Evolutionary conservation across 2,888 invertebrate genomes (phyloP).

Genomic region (Lymantria monacha): DNA sequence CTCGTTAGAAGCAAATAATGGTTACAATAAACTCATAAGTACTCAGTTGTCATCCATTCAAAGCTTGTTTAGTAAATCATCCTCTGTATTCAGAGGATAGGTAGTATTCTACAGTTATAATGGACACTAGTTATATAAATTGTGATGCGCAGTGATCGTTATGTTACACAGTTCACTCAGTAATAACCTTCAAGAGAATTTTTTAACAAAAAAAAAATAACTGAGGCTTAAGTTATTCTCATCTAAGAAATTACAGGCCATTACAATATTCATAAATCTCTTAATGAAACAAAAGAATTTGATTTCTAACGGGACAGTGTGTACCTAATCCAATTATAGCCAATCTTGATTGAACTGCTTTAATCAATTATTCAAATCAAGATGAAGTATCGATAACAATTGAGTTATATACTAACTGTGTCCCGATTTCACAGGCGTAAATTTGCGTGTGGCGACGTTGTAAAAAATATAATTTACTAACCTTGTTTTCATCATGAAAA

Average conservation of each 20-base stretch:
- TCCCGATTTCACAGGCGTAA: too few relatives aligned
- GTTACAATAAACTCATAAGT: constrained; percentile 1
- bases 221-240: too few relatives aligned
- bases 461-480: too few relatives aligned
- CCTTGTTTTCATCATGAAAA: too few relatives aligned
- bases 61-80: constrained; percentile 3
- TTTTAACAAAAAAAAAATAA: too few relatives aligned
- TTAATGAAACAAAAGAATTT: constrained; percentile 20
- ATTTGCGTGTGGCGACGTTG: too few relatives aligned
- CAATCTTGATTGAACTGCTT: constrained; percentile 14
- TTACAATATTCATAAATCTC: constrained; percentile 2
- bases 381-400: constrained; percentile 21
- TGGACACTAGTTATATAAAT: too few relatives aligned
- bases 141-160: too few relatives aligned
- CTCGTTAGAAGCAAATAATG: not conserved
- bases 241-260: too few relatives aligned
- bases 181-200: too few relatives aligned
- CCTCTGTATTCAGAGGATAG: too few relatives aligned
- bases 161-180: too few relatives aligned
- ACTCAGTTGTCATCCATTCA: constrained; percentile 1
- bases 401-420: not conserved
- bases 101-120: not conserved
- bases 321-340: constrained; percentile 26
- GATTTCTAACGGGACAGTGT: constrained; percentile 13
- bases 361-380: constrained; percentile 22